Percentiles rank a stretch among this genome's conserved stretches.
Evolutionary conservation across 2,797 vertebrate genomes (phyloP).

Genomic region (Rhadinocentrus ornatus): DNA sequence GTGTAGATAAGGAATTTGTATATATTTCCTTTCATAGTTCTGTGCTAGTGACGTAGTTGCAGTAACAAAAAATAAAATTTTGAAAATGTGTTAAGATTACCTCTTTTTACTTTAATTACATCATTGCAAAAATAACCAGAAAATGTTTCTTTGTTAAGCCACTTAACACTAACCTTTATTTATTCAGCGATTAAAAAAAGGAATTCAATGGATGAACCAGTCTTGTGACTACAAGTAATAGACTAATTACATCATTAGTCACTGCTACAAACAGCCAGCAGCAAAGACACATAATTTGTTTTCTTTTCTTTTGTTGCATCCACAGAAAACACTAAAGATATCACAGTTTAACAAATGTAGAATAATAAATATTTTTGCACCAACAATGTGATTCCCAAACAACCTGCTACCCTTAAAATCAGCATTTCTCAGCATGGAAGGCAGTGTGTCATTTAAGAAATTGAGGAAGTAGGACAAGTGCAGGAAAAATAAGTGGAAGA

Average conservation of each 20-base stretch:
- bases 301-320: not conserved
- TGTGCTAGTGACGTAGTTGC: not conserved
- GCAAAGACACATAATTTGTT: not conserved
- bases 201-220: not conserved
- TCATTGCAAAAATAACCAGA: too few species aligned
- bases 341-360: not conserved
- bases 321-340: not conserved
- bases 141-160: not conserved
- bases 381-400: not conserved
- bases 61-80: not conserved
- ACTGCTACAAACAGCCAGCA: not conserved
- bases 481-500: too few species aligned
- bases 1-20: not conserved
- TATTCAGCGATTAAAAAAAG: not conserved
- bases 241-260: not conserved
- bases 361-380: not conserved
- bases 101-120: not conserved
- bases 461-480: too few species aligned
- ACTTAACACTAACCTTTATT: not conserved
- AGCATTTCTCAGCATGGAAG: too few species aligned
- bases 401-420: too few species aligned
- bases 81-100: not conserved
- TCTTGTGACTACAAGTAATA: not conserved
- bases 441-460: too few species aligned
- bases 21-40: not conserved